Base-by-base conservation (phyloP, 1,140 invertebrate species). In the Nixonia krombeini region DNA sequence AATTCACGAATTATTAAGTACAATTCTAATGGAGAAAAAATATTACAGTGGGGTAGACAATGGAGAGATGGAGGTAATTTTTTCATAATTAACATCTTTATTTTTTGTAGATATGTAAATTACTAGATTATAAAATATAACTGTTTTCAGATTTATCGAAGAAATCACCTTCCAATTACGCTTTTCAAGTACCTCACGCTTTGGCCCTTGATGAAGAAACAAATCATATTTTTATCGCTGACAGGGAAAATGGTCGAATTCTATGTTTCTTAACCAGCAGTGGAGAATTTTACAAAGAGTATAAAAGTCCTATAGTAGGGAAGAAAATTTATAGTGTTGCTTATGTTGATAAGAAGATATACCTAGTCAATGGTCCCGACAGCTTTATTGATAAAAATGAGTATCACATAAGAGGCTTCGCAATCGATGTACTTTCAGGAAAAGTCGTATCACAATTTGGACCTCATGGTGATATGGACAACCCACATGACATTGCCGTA, bases 1-100 rank as follows among this genome's bases (percentile, higher is more conserved):
- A 98, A 98, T 85, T 90, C 91, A 1, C 87, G 96, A 62, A 90
- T 99, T 17, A 86, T 98, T 16, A 96, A 97, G 78, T 97, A 92
- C 75, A 86, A 90, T 8, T 83, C 87, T 4, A 82, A 89, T n/a
- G 96, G 96, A 2, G 84, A 87, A 28, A 87, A 87, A 67, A 87
- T 93, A 62, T 75, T 90, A 23, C 78, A 87, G 44, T 92, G 90
- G 89, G 91, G 91, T 4, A 84, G 86, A 72, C 79, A 85, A 68
- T 82, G 70, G 64, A 40, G 40, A 9, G 28, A 7, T 15, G 8
- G 21, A 70, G 68, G 75, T 78, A 76, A n/a, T n/a, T n/a, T n/a
- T n/a, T n/a, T n/a, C n/a, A n/a, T n/a, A n/a, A n/a, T n/a, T n/a
- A n/a, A n/a, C n/a, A n/a, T n/a, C n/a, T n/a, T n/a, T n/a, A n/a